Evolutionary conservation across 1,140 invertebrate genomes (phyloP), one percentile per base, ranked within the genome.

Genomic region (Lordiphosa stackelbergi): DNA sequence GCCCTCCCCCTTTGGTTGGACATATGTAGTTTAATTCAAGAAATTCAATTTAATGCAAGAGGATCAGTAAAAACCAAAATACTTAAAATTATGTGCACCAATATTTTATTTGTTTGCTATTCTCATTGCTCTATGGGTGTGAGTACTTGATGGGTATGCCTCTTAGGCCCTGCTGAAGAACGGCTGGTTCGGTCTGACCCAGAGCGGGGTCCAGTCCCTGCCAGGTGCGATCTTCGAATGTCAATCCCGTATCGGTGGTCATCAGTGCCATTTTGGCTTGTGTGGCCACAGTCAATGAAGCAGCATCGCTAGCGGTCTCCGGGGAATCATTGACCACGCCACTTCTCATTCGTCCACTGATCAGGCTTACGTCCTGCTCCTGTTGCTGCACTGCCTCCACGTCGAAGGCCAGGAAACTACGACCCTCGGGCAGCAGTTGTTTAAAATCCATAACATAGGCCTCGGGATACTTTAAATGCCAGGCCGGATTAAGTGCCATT

Each of bases 361-460:
- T 89, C n/a, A 95, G 87, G 66, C 93, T 94, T 1, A 94, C 89
- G 87, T 95, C 93, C 22, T 90, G 61, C 22, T 95, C 93, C 22
- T 90, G 61, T 24, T 87, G 83, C 19, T 87, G 71, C 55, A 90
- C 70, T 64, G 89, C 85, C n/a, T 90, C 69, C 34, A 89, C 87
- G 68, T 90, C 89, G 5, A 90, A 89, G 31, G 90, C 87, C 66
- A 90, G 89, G 56, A 89, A 88, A 55, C 89, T 87, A 22, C 81
- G 83, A 16, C 90, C 91, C 51, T 93, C 93, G 46, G 92, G 91
- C 19, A 96, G 85, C 45, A 97, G 85, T 70, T 94, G 89, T 66
- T 91, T 90, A 87, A 95, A 97, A 84, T 97, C 94, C 40, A 92
- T 92, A 11, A 93, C 89, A 86, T 95, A 94, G 11, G 85, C 85